Evolutionary conservation across 1,140 invertebrate genomes (phyloP), one percentile per base, ranked within the genome.

Genomic region (Aplysia californica): DNA sequence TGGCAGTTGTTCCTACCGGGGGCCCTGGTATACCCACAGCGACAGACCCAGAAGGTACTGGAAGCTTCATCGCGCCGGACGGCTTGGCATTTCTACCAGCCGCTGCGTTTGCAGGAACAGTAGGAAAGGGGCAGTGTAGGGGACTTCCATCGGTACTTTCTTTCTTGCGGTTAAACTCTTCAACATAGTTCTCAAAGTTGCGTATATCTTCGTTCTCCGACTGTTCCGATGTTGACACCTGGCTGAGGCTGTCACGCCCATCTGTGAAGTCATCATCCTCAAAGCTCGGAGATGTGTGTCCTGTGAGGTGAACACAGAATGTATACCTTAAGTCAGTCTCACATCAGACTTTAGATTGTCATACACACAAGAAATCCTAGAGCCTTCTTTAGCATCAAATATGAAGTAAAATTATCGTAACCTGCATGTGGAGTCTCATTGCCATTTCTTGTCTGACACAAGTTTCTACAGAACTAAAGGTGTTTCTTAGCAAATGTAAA

Each of bases 261-360:
- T 93, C 92, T 18, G 91, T 91, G 85, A 92, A 93, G 31, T 92
- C 92, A 81, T 93, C 92, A 70, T 89, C 87, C 61, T 84, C 85
- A 41, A 84, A 71, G 80, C 84, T 87, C 55, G 85, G 82, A 31
- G 85, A 82, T 26, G 83, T 84, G 38, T 79, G 81, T 67, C 81
- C 82, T 82, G 59, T n/a, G 50, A 76, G 64, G 26, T 67, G 38
- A 64, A n/a, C n/a, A n/a, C n/a, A n/a, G n/a, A n/a, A n/a, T n/a
- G n/a, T n/a, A n/a, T n/a, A n/a, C n/a, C n/a, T n/a, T n/a, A n/a
- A n/a, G n/a, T n/a, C n/a, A n/a, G n/a, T n/a, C n/a, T n/a, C n/a
- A n/a, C n/a, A n/a, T n/a, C n/a, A n/a, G n/a, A n/a, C n/a, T n/a
- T n/a, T n/a, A n/a, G n/a, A n/a, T n/a, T n/a, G n/a, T n/a, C n/a